Conservation (phyloP, 2,888 invertebrate species). For the Cheilosia urbana region DNA sequence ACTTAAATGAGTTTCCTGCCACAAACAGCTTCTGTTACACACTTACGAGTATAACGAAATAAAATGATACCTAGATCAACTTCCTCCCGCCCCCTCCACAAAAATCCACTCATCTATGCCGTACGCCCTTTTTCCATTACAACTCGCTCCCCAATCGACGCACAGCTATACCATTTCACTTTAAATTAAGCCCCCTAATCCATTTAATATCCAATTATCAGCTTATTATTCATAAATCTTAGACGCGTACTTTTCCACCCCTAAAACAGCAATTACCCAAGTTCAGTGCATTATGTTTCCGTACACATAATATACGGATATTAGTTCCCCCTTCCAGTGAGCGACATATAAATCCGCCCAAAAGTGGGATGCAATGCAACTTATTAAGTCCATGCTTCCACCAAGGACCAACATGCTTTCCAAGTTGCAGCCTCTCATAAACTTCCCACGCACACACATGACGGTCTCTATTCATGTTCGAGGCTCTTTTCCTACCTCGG, state of each 20-base stretch:
- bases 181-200: constrained; percentile 53
- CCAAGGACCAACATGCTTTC: constrained; percentile 18
- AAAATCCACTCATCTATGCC: not conserved
- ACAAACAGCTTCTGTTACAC: too few species aligned
- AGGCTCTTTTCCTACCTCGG: not conserved
- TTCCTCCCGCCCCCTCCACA: too few species aligned
- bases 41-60: too few species aligned
- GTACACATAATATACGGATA: not conserved
- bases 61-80: too few species aligned
- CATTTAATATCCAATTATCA: constrained; percentile 66
- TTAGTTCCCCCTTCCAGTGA: not conserved
- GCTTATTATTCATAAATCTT: constrained; percentile 53
- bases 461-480: not conserved
- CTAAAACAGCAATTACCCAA: constrained; percentile 53
- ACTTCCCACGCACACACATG: constrained; percentile 15
- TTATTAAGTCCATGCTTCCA: constrained; percentile 42
- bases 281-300: constrained; percentile 54
- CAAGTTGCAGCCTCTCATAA: constrained; percentile 16
- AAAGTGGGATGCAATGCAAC: constrained; percentile 63
- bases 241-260: not conserved
- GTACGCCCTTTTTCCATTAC: not conserved
- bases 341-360: constrained; percentile 39
- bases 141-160: constrained; percentile 12
- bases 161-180: constrained; percentile 40
- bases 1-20: too few species aligned